Percentiles rank a stretch among this genome's conserved stretches.
These are phyloP conservation scores for Penaeus indicus DNA, from an alignment of 1,140 invertebrate species.

Conservation along the genomic window DNA sequence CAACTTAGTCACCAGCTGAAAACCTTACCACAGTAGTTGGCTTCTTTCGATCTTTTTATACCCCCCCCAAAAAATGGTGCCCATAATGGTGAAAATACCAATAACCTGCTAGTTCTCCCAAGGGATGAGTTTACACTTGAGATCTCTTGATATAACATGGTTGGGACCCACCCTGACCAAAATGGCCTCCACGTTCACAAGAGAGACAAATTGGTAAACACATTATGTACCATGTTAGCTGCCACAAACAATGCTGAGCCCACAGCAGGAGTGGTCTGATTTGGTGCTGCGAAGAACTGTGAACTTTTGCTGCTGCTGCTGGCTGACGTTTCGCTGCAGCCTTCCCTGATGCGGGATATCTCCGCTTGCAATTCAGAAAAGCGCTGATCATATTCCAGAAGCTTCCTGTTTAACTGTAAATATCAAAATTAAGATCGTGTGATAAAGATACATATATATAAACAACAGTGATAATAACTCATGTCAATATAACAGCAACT, in stretches of 20 bases:
- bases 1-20: too few relatives aligned
- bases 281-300: slow-evolving; percentile 33
- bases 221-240: slow-evolving; percentile 39
- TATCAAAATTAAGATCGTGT: neutral
- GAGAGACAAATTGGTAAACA: neutral
- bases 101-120: too few relatives aligned
- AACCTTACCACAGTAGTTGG: too few relatives aligned
- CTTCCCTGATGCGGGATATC: slow-evolving; percentile 22
- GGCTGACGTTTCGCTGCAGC: neutral
- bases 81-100: too few relatives aligned
- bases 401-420: slow-evolving; percentile 45
- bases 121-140: too few relatives aligned
- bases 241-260: slow-evolving; percentile 40
- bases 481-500: too few relatives aligned
- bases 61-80: too few relatives aligned
- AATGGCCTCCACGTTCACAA: neutral
- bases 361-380: slow-evolving; percentile 28
- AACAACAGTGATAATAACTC: neutral
- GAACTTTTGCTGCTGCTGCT: slow-evolving; percentile 12
- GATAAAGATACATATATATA: neutral
- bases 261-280: slow-evolving; percentile 5
- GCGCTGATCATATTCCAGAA: slow-evolving; percentile 44
- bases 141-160: too few relatives aligned
- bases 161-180: too few relatives aligned
- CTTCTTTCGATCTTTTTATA: too few relatives aligned